These are phyloP conservation scores for Pachyramphus minor DNA, from an alignment of 2,113 vertebrate genomes.

Conservation along the genomic window DNA sequence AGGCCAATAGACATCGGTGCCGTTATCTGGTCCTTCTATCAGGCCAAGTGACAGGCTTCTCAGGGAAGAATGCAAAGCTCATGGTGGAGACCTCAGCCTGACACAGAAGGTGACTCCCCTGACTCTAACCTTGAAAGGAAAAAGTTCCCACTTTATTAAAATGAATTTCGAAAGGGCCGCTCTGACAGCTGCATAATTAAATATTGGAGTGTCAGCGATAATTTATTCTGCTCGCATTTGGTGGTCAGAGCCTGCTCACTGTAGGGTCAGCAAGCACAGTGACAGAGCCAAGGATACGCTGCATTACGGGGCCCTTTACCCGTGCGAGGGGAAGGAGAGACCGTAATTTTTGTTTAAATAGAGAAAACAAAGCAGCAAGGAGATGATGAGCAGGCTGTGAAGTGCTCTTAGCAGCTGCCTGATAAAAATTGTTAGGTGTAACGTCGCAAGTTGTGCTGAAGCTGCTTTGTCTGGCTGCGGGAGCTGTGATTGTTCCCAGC, in stretches of 20 bases:
- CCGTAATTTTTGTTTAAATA: conserved; percentile 26
- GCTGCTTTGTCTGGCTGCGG: neutral
- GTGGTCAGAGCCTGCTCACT: conserved; percentile 87
- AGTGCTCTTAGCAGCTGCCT: neutral
- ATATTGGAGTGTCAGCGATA: conserved; percentile 98
- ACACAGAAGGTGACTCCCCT: conserved; percentile 95
- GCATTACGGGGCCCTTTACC: conserved; percentile 60
- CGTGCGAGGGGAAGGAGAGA: conserved; percentile 1
- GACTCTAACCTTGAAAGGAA: conserved; percentile 94
- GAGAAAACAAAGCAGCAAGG: neutral
- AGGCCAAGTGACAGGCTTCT: conserved; percentile 83
- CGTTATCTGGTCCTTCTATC: conserved; percentile 84
- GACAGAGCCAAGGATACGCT: conserved; percentile 78
- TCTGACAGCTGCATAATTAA: conserved; percentile 99
- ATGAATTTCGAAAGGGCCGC: conserved; percentile 96
- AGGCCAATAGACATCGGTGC: conserved; percentile 68
- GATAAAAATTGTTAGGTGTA: neutral
- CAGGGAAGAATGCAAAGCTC: conserved; percentile 76
- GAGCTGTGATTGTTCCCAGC: neutral
- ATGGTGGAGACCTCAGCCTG: conserved; percentile 84
- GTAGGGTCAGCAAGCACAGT: conserved; percentile 79
- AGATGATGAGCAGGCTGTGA: neutral
- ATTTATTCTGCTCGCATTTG: conserved; percentile 95
- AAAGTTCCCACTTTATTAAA: conserved; percentile 98
- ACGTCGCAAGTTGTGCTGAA: neutral